Conservation (phyloP, 1,140 invertebrate genomes). For the Hyposmocoma kahamanoa region DNA sequence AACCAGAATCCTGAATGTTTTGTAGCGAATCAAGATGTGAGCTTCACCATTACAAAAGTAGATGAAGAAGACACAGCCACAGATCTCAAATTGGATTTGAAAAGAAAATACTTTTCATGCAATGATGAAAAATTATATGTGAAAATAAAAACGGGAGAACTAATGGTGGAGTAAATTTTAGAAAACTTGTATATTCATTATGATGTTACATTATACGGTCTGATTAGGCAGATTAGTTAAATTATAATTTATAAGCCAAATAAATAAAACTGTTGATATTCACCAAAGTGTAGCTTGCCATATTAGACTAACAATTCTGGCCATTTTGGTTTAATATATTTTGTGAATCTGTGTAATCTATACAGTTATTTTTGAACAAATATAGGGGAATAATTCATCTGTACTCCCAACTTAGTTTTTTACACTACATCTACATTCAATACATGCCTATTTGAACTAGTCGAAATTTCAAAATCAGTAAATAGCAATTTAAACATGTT, state of each 20-base stretch:
- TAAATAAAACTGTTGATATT: conserved; percentile 36
- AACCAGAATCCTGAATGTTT: conserved; percentile 74
- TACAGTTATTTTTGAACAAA: no score
- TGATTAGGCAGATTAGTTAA: no score
- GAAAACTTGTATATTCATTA: background rate
- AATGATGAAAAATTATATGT: conserved; percentile 58
- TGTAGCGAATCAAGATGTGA: conserved; percentile 53
- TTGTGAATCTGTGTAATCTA: no score
- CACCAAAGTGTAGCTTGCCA: conserved; percentile 70
- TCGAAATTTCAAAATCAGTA: no score
- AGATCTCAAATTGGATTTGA: conserved; percentile 54
- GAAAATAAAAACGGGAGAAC: conserved; percentile 56
- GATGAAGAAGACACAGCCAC: conserved; percentile 34
- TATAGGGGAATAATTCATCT: no score
- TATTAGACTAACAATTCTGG: conserved; percentile 51
- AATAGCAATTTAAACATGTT: no score
- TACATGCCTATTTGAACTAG: no score
- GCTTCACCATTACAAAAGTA: conserved; percentile 49
- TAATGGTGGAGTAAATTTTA: conserved; percentile 32
- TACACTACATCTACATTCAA: no score
- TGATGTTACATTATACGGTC: background rate
- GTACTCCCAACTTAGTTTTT: no score
- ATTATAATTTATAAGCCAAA: conserved; percentile 38
- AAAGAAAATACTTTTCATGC: conserved; percentile 26
- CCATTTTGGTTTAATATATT: conserved; percentile 21